Conservation (phyloP, 2,888 invertebrate genomes). For the Ormyrus thymus region DNA sequence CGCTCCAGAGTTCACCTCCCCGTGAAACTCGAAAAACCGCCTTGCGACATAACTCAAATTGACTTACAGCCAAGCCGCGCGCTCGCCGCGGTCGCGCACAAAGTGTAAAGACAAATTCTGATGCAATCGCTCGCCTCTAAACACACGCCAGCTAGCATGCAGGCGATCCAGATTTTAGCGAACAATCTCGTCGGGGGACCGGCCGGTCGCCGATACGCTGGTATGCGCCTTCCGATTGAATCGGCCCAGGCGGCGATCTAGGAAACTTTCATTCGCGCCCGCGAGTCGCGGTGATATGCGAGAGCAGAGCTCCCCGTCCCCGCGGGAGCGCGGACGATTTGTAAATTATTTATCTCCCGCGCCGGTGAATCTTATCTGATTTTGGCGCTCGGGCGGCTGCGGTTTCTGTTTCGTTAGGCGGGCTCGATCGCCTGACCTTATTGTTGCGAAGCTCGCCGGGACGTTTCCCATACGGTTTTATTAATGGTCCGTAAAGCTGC, state of each 20-base stretch:
- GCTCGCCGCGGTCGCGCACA: neutral
- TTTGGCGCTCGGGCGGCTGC: neutral
- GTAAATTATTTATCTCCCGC: constrained; percentile 19
- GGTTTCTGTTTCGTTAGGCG: neutral
- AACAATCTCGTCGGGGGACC: neutral
- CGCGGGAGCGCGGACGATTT: constrained; percentile 8
- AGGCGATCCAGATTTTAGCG: constrained; percentile 41
- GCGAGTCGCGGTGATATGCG: neutral
- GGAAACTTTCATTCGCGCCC: constrained; percentile 18
- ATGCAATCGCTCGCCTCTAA: constrained; percentile 23
- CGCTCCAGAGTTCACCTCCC: no score
- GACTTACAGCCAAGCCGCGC: constrained; percentile 7
- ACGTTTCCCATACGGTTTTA: constrained; percentile 12
- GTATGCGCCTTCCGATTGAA: constrained; percentile 20
- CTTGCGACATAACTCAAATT: constrained; percentile 2
- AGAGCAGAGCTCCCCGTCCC: no score
- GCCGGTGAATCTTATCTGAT: constrained; percentile 10
- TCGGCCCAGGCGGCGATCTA: constrained; percentile 24
- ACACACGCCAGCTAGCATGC: neutral
- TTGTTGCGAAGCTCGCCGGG: neutral
- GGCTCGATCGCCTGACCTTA: constrained; percentile 5
- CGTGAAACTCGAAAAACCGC: neutral
- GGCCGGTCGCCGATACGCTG: neutral
- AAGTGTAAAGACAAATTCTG: constrained; percentile 39
- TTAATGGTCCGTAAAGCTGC: no score